Conservation (phyloP, 2,797 vertebrate genomes). For the Muscicapa comitata region DNA sequence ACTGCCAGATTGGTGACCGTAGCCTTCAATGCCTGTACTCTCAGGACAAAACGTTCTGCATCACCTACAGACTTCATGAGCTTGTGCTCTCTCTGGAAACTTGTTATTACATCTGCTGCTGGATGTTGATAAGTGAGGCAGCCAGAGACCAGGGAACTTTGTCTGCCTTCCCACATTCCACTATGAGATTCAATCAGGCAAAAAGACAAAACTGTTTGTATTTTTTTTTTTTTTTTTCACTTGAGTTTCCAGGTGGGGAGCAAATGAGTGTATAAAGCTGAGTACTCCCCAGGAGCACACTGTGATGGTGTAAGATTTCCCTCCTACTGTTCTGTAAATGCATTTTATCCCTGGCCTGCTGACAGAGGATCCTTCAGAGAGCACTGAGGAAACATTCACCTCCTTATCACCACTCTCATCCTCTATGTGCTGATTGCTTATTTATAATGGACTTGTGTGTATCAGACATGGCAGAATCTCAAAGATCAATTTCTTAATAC, state of each 20-base stretch:
- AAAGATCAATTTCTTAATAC: constrained; percentile 3
- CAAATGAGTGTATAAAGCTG: neutral
- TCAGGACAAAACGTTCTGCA: neutral
- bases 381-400: neutral
- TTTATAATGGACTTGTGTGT: neutral
- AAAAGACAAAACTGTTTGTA: neutral
- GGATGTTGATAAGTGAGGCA: neutral
- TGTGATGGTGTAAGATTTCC: neutral
- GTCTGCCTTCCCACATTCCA: neutral
- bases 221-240: neutral
- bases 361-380: constrained; percentile 19
- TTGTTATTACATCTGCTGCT: neutral
- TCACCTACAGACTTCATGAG: neutral
- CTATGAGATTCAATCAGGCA: neutral
- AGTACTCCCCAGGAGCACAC: neutral
- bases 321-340: constrained; percentile 18
- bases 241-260: neutral
- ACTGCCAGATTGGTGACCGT: neutral
- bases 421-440: neutral
- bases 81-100: neutral
- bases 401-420: neutral
- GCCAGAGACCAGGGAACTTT: neutral
- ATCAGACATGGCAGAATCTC: neutral
- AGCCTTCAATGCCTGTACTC: neutral
- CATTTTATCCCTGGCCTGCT: constrained; percentile 21